These are phyloP conservation scores for Agrochola lota DNA, from an alignment of 2,888 invertebrate genomes.

Conservation along the genomic window DNA sequence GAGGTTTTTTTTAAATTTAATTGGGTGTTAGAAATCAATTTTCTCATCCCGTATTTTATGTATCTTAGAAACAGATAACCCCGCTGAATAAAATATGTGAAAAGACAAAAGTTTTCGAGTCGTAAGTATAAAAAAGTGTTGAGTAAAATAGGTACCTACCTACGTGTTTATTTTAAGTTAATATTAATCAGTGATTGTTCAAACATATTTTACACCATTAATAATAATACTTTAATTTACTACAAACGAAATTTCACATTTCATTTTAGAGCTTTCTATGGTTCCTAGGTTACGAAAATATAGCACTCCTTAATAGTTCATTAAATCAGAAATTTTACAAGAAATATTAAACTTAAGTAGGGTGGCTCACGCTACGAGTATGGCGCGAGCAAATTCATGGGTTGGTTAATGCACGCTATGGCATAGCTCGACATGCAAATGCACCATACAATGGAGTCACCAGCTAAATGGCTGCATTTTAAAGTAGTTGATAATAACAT, in stretches of 20 bases:
- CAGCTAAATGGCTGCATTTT: slow-evolving; percentile 47
- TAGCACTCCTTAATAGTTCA: slow-evolving; percentile 60
- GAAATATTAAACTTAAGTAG: slow-evolving; percentile 62
- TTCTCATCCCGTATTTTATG: not conserved
- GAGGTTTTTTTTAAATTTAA: not conserved
- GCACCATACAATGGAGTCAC: slow-evolving; percentile 34
- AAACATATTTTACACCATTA: slow-evolving; percentile 8
- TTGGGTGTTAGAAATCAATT: not conserved
- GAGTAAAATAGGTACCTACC: too few relatives aligned
- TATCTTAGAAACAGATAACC: not conserved
- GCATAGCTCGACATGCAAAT: slow-evolving; percentile 44
- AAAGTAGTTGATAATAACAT: slow-evolving; percentile 14
- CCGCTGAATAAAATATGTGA: not conserved
- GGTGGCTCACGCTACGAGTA: slow-evolving; percentile 59
- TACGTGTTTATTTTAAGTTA: not conserved
- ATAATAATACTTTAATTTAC: not conserved
- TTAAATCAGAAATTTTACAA: slow-evolving; percentile 69
- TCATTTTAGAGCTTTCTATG: slow-evolving; percentile 26
- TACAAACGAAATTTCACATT: slow-evolving; percentile 10
- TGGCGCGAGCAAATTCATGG: slow-evolving; percentile 47
- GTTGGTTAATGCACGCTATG: slow-evolving; percentile 51
- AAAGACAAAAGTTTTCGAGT: too few relatives aligned
- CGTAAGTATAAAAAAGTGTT: not conserved
- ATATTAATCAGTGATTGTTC: not conserved
- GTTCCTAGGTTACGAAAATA: slow-evolving; percentile 59